Percentiles rank a stretch among this genome's conserved stretches.
These are phyloP conservation scores for Axea sp. DNA, from an alignment of 2,888 invertebrate genomes.

Conservation along the genomic window DNA sequence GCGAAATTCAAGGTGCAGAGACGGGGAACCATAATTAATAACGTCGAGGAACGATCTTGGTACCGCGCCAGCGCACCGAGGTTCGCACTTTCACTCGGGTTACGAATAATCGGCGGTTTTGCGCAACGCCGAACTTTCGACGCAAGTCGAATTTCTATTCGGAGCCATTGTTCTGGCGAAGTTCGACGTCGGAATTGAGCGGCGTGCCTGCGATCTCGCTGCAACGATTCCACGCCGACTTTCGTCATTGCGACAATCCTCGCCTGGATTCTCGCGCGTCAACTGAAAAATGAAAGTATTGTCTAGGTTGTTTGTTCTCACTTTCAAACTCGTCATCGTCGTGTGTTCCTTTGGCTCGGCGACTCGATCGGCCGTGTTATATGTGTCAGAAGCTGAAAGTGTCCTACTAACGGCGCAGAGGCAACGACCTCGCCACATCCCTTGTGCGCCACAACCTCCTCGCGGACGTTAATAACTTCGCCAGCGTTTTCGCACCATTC, in stretches of 20 bases:
- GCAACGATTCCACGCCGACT: conserved; percentile 33
- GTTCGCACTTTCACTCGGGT: too few relatives aligned
- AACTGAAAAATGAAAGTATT: conserved; percentile 58
- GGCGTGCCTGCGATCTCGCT: background rate
- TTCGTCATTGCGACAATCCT: conserved; percentile 33
- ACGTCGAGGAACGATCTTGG: too few relatives aligned
- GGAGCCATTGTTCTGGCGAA: conserved; percentile 18
- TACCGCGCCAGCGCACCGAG: too few relatives aligned
- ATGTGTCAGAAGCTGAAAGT: conserved; percentile 74
- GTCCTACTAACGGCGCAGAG: conserved; percentile 72
- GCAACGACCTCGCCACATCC: conserved; percentile 71
- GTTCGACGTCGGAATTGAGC: conserved; percentile 7
- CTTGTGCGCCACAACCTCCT: conserved; percentile 31
- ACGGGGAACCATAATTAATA: too few relatives aligned
- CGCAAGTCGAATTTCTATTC: too few relatives aligned
- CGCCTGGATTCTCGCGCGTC: conserved; percentile 41
- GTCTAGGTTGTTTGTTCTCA: conserved; percentile 46
- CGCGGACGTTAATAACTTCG: conserved; percentile 25
- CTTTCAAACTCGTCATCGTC: conserved; percentile 59
- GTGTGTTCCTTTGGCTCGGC: conserved; percentile 45
- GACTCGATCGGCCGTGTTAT: conserved; percentile 64
- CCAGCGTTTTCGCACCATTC: conserved; percentile 39
- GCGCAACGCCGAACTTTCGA: too few relatives aligned
- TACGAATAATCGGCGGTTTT: too few relatives aligned
- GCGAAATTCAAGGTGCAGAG: too few relatives aligned